Evolutionary conservation across 2,797 vertebrate species (phyloP).

Genomic region (Carduelis carduelis): DNA sequence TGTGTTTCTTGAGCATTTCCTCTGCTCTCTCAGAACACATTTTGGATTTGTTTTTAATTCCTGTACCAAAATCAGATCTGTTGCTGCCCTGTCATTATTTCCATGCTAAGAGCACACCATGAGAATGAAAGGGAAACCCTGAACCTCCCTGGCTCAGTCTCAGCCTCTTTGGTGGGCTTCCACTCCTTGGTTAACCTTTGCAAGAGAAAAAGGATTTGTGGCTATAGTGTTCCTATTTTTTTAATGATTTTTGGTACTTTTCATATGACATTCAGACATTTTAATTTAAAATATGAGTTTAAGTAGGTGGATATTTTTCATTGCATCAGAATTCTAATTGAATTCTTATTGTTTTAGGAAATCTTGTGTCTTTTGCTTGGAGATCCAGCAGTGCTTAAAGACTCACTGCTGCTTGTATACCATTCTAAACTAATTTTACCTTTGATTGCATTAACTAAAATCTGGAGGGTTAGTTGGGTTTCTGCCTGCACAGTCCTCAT

Average conservation of each 20-base stretch:
- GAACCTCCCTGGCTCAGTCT: conserved; percentile 9
- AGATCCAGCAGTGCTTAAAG: neutral
- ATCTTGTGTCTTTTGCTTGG: neutral
- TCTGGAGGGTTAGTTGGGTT: neutral
- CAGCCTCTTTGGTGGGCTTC: conserved; percentile 12
- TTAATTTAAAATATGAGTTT: neutral
- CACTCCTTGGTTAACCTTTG: conserved; percentile 3
- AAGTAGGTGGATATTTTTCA: neutral
- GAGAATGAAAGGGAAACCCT: neutral
- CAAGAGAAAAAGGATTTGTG: neutral
- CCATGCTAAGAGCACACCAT: neutral
- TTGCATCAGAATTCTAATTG: neutral
- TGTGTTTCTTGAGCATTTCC: neutral
- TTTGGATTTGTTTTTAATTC: neutral
- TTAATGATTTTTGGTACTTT: conserved; percentile 15
- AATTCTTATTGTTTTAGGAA: neutral
- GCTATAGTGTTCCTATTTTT: conserved; percentile 17
- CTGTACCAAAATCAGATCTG: neutral
- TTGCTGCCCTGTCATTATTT: neutral
- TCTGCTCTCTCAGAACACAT: neutral
- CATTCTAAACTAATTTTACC: neutral
- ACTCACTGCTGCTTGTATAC: neutral
- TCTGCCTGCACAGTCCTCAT: neutral
- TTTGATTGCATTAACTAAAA: neutral
- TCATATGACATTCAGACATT: neutral